Percentiles rank a stretch among this genome's conserved stretches.
phyloP scores from a whole-genome alignment of 2,888 invertebrate species.

The Ferrisia virgata region DNA sequence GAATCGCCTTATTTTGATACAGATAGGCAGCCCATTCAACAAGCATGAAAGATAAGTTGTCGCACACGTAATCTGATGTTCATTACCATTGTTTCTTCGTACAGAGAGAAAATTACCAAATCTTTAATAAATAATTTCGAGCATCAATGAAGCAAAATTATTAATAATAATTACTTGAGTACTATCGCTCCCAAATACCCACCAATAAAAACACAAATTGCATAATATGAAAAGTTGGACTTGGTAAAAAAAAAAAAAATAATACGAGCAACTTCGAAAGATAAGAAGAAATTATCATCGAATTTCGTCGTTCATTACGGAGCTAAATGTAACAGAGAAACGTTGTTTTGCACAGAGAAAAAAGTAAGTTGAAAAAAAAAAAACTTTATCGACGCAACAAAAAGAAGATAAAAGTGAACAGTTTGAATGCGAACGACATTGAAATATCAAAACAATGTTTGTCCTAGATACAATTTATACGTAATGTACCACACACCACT shows the following conservation, averaged over 20 bases:
- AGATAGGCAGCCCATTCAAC: background rate
- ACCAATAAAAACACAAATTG: too few relatives aligned
- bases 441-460: conserved; percentile 1
- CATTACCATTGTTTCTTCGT: too few relatives aligned
- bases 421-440: background rate
- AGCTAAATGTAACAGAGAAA: background rate
- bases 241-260: background rate
- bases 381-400: background rate
- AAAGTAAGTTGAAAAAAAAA: background rate
- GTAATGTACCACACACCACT: background rate
- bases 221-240: background rate
- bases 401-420: background rate
- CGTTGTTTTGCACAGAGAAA: background rate
- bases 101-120: background rate
- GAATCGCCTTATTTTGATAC: background rate
- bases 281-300: background rate
- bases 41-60: background rate
- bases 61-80: too few relatives aligned
- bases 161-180: too few relatives aligned
- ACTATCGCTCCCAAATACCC: too few relatives aligned
- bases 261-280: background rate
- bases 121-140: background rate
- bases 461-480: conserved; percentile 1
- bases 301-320: background rate
- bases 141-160: too few relatives aligned